Evolutionary conservation across 2,113 vertebrate species (phyloP), one percentile per base, ranked within the genome.

Genomic region (Clarias macrocephalus): DNA sequence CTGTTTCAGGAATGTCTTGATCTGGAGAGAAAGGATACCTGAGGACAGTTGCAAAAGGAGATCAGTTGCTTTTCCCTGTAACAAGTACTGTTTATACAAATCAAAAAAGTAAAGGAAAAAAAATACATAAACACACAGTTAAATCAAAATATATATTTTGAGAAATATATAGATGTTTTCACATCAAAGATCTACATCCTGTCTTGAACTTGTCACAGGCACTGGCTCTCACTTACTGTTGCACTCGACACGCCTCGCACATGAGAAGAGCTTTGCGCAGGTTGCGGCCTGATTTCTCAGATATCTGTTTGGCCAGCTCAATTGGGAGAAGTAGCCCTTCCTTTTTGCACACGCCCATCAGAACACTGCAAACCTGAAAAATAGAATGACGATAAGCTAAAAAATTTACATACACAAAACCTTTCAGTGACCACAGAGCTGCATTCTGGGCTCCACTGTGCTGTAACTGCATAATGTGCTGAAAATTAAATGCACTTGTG

Each of bases 191-290:
- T 21, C 21, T 56, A 37, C 5, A 77, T 48, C 54, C 52, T 72
- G 18, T 25, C 54, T 2, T 16, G 12, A 25, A 30, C 4, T 5
- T 9, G 15, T 54, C 18, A 60, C 30, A 62, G 30, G 66, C 48
- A 28, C 7, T 19, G 62, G 65, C 4, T 15, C 9, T 28, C 19
- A 97, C 98, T 96, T 93, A 99, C 98, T 99, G 98, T 88, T 99
- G 98, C 54, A 99, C 98, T 92, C 97, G 95, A 94, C 98, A 99
- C 86, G 98, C 97, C 88, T 99, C 98, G 0, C 98, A 98, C 97
- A 99, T 99, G 28, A 99, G 93, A 1, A 99, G 92, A 0, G 98
- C 98, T 90, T 98, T 99, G 52, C 98, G 96, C 65, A 99, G 97
- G 92, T 99, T 99, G 83, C 98, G 95, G 63, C 96, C 95, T 7